Evolutionary conservation across 2,797 vertebrate species (phyloP).

Genomic region (Rhinichthys osculus): DNA sequence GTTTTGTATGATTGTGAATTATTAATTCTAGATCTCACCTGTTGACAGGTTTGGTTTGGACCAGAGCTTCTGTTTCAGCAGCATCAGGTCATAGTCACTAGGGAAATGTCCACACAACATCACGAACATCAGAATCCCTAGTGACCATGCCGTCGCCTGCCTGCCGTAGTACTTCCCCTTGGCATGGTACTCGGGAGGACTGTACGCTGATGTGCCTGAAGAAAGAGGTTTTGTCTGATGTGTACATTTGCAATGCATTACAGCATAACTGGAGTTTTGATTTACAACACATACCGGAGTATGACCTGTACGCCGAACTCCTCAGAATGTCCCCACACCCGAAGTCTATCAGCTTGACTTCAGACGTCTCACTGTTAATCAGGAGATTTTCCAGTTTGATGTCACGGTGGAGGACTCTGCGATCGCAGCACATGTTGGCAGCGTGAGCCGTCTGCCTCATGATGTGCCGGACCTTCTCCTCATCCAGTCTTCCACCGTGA

Average conservation of each 20-base stretch:
- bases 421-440: not conserved
- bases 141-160: not conserved
- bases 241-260: not conserved
- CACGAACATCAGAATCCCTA: not conserved
- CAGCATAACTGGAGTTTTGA: too few relatives aligned
- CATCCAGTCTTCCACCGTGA: too few relatives aligned
- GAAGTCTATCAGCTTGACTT: slow-evolving; percentile 41
- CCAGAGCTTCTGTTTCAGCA: not conserved
- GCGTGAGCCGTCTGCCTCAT: too few relatives aligned
- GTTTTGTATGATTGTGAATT: not conserved
- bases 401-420: slow-evolving; percentile 15
- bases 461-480: too few relatives aligned
- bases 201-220: not conserved
- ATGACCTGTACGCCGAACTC: not conserved
- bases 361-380: not conserved
- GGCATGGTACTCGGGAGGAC: not conserved
- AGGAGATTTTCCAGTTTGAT: not conserved
- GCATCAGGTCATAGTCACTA: not conserved
- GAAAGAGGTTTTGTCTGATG: not conserved
- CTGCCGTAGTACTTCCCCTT: not conserved
- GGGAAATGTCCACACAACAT: not conserved
- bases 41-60: not conserved
- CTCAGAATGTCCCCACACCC: slow-evolving; percentile 9
- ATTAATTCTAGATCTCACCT: not conserved
- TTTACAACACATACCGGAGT: not conserved